Base-by-base conservation (phyloP, 1,140 invertebrate species). In the Samia ricini region DNA sequence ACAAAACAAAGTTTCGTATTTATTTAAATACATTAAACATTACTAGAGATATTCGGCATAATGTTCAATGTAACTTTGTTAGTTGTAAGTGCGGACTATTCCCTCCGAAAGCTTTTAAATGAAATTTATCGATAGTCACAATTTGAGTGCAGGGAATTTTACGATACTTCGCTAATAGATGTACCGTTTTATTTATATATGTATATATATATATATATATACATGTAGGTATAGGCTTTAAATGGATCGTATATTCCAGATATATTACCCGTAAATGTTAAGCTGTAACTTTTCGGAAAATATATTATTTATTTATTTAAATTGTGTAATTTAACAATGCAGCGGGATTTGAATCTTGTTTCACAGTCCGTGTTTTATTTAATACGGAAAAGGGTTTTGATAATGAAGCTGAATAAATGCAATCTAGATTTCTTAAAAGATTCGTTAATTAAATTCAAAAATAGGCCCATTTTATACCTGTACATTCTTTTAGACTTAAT, bases 101-200 rank as follows among this genome's bases (percentile, higher is more conserved):
- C 33, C 10, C 33, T 42, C 33, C 33, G 4, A 83, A 82, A 83
- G 76, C 76, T 73, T 82, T 84, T 76, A 81, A 83, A 84, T 81
- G 81, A 59, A 84, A 83, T 83, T 79, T 78, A 81, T 76, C 66
- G 73, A 62, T 64, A 69, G 71, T 79, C 83, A 79, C 83, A 80
- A 85, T 84, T 73, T 83, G 80, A 82, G 74, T 85, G 85, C 80
- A 85, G 68, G 77, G 76, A 77, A 80, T 80, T 88, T 88, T 84
- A 88, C 79, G 83, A 81, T 76, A 73, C 69, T 63, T 62, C 68
- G 58, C 86, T 87, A 83, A 85, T 81, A 69, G 72, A 66, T 69
- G 66, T 83, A 74, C 75, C 80, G 79, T 85, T 87, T 89, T 87
- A 87, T 87, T 89, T 83, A 78, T 73, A 77, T 85, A 81, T 85